phyloP scores from a whole-genome alignment of 2,113 vertebrate genomes.

The Pollimyrus isidori region DNA sequence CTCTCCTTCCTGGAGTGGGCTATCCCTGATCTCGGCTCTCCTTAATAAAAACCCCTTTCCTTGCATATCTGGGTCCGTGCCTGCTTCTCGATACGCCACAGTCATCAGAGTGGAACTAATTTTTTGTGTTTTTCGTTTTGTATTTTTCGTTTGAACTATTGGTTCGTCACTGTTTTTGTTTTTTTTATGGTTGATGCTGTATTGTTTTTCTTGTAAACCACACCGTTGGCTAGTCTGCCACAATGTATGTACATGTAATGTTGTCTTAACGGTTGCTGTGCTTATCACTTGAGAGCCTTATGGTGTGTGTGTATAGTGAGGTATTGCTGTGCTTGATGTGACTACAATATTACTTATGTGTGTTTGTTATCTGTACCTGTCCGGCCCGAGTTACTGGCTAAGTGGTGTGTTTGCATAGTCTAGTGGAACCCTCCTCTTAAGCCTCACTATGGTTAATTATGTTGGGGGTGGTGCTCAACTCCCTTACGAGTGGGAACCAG shows the following conservation, averaged over 20 bases:
- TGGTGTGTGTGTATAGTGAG: too few species aligned
- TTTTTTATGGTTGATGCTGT: too few species aligned
- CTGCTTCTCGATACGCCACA: too few species aligned
- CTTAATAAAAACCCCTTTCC: too few species aligned
- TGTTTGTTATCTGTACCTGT: not conserved
- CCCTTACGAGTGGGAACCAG: not conserved
- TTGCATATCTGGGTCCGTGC: too few species aligned
- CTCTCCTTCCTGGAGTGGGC: too few species aligned
- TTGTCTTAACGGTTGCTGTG: too few species aligned
- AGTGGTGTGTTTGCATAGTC: not conserved
- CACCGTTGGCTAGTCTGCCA: not conserved
- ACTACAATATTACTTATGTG: not conserved
- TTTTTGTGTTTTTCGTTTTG: not conserved
- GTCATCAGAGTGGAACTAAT: not conserved
- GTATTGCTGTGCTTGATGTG: too few species aligned
- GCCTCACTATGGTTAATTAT: not conserved
- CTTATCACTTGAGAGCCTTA: too few species aligned
- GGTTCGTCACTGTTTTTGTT: not conserved
- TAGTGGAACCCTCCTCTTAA: not conserved
- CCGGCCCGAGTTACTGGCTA: too few species aligned
- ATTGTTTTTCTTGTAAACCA: not conserved
- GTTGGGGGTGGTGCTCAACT: not conserved
- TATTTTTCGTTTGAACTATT: not conserved
- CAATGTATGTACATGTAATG: too few species aligned
- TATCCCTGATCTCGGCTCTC: too few species aligned